Percentiles rank a stretch among this genome's conserved stretches.
phyloP scores from a whole-genome alignment of 2,113 vertebrate species.

The Pedetes capensis region DNA sequence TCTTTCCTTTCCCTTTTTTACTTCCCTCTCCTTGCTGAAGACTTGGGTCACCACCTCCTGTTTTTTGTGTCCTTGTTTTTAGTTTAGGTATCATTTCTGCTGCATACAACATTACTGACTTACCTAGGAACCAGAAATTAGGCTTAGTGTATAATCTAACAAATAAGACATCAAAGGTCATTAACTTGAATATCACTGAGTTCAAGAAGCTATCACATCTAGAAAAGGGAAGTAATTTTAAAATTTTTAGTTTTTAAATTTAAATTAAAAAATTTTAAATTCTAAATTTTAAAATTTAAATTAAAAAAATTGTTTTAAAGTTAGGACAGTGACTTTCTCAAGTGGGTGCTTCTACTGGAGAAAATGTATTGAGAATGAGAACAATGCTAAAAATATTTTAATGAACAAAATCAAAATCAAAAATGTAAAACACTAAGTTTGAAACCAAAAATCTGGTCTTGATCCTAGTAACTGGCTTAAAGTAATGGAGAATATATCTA shows the following conservation, averaged over 20 bases:
- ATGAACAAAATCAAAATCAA: neutral
- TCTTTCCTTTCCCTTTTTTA: conserved; percentile 99
- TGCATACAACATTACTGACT: conserved; percentile 94
- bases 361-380: neutral
- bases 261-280: too few species aligned
- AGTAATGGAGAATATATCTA: neutral
- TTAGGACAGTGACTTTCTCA: neutral
- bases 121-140: conserved; percentile 84
- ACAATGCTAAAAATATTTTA: neutral
- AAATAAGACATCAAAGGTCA: neutral
- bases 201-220: neutral
- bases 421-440: neutral
- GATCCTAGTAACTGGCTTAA: neutral
- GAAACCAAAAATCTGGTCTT: conserved; percentile 23
- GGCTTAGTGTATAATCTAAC: conserved; percentile 32
- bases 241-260: too few species aligned
- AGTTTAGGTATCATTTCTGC: conserved; percentile 98
- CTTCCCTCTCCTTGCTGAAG: conserved; percentile 94
- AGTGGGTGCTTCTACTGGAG: neutral
- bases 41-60: conserved; percentile 89
- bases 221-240: neutral
- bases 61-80: conserved; percentile 95
- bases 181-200: conserved; percentile 25
- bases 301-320: too few species aligned
- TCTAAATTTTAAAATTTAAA: too few species aligned